These are phyloP conservation scores for Pyrocephalus nanus DNA, from an alignment of 2,797 vertebrate genomes.

Conservation along the genomic window DNA sequence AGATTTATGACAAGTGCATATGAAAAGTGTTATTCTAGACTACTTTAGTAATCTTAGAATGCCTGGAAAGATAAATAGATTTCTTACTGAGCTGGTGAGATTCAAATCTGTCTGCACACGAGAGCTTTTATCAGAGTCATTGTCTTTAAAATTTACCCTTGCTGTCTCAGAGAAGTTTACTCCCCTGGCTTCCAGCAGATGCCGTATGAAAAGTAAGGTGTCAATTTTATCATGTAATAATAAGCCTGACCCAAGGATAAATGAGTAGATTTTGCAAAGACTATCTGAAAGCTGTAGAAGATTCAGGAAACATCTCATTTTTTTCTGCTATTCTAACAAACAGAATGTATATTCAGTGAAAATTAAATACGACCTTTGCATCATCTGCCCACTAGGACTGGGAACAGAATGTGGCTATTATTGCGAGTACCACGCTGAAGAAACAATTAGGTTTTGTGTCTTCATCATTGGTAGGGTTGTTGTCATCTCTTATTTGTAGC, in stretches of 20 bases:
- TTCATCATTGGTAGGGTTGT: neutral
- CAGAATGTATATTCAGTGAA: neutral
- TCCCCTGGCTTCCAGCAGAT: accelerated
- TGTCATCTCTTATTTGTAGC: neutral
- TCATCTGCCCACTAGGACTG: neutral
- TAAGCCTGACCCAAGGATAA: neutral
- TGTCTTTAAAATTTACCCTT: neutral
- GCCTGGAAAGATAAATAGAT: neutral
- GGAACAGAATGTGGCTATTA: neutral
- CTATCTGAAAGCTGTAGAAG: neutral
- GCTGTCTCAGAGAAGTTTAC: neutral
- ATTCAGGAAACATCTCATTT: neutral
- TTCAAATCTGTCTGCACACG: neutral
- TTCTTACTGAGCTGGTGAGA: neutral
- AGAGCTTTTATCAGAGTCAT: neutral
- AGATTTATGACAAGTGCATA: accelerated
- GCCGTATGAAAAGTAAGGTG: neutral
- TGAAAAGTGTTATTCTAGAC: neutral
- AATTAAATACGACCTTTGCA: neutral
- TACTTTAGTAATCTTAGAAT: neutral
- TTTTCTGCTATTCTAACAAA: neutral
- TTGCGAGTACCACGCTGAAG: neutral
- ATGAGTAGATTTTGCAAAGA: neutral
- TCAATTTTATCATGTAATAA: neutral
- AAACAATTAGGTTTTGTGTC: neutral